phyloP scores from a whole-genome alignment of 2,888 invertebrate genomes.

The Plagiodera versicolora region DNA sequence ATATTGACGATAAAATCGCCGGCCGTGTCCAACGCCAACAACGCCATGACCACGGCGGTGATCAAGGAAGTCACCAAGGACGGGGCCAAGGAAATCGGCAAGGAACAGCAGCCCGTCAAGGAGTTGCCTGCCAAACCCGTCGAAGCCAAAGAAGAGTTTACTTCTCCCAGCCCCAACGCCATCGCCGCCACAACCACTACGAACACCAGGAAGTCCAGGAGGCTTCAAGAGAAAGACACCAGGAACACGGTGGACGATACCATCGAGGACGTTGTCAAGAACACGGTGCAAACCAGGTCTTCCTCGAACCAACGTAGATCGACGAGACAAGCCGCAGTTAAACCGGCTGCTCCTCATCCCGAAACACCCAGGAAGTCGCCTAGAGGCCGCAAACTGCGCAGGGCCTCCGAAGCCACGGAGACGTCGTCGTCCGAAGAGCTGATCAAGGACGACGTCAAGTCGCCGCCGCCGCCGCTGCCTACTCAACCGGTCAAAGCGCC shows the following conservation, averaged over 20 bases:
- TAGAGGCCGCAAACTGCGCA: slow-evolving; percentile 65
- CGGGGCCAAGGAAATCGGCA: slow-evolving; percentile 39
- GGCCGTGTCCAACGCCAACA: slow-evolving; percentile 51
- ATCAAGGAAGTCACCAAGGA: slow-evolving; percentile 55
- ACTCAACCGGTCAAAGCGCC: slow-evolving; percentile 17
- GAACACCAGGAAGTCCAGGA: slow-evolving; percentile 79
- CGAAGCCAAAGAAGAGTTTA: slow-evolving; percentile 64
- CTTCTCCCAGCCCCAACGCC: no score
- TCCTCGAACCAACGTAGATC: slow-evolving; percentile 59
- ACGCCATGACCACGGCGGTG: slow-evolving; percentile 50
- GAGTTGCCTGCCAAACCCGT: slow-evolving; percentile 50
- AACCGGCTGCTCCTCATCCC: slow-evolving; percentile 32
- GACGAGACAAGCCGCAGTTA: slow-evolving; percentile 54
- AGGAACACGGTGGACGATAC: slow-evolving; percentile 82
- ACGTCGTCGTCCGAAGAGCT: slow-evolving; percentile 66
- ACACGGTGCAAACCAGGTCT: slow-evolving; percentile 57
- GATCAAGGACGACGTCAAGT: slow-evolving; percentile 34
- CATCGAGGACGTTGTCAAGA: slow-evolving; percentile 86
- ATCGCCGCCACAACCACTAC: slow-evolving; percentile 40
- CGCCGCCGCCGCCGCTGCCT: slow-evolving; percentile 10
- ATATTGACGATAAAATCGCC: slow-evolving; percentile 82
- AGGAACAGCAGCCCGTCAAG: slow-evolving; percentile 32
- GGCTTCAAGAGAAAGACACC: slow-evolving; percentile 77
- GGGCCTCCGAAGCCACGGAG: slow-evolving; percentile 67
- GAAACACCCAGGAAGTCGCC: slow-evolving; percentile 63